Percentiles rank a stretch among this genome's conserved stretches.
Conservation (phyloP, 2,888 invertebrate genomes). For the Eupithecia abbreviata region DNA sequence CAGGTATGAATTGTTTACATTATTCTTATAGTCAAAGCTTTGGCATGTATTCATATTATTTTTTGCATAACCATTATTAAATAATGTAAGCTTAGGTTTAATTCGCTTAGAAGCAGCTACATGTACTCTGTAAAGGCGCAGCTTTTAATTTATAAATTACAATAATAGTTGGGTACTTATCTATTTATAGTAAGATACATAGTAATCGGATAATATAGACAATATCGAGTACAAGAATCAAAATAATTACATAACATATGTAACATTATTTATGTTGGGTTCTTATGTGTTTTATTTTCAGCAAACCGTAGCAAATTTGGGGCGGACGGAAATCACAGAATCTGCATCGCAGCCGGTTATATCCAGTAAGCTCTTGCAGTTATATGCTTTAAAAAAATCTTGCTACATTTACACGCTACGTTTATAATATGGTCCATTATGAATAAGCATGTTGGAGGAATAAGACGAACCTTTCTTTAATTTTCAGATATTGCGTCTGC, state of each 20-base stretch:
- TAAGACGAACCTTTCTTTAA: background rate
- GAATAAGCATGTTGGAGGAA: background rate
- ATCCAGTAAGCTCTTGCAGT: conserved; percentile 62
- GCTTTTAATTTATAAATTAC: too few relatives aligned
- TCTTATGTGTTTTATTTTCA: conserved; percentile 42
- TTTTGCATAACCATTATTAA: too few relatives aligned
- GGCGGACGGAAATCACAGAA: conserved; percentile 75
- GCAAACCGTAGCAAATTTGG: conserved; percentile 63
- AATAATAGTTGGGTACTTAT: too few relatives aligned
- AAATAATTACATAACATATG: background rate
- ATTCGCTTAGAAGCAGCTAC: too few relatives aligned
- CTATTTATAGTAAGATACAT: too few relatives aligned
- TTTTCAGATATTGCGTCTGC: conserved; percentile 69
- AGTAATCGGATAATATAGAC: too few relatives aligned
- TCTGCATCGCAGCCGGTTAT: conserved; percentile 77
- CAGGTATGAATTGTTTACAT: conserved; percentile 48
- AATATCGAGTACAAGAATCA: too few relatives aligned
- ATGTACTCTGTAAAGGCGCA: too few relatives aligned
- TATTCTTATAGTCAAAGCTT: background rate
- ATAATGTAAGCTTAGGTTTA: too few relatives aligned
- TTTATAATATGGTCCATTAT: too few relatives aligned
- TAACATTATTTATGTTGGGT: background rate
- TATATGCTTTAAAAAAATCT: background rate
- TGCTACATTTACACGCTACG: too few relatives aligned
- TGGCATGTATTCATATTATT: too few relatives aligned